phyloP scores from a whole-genome alignment of 2,888 invertebrate genomes.

The Helleia helle region DNA sequence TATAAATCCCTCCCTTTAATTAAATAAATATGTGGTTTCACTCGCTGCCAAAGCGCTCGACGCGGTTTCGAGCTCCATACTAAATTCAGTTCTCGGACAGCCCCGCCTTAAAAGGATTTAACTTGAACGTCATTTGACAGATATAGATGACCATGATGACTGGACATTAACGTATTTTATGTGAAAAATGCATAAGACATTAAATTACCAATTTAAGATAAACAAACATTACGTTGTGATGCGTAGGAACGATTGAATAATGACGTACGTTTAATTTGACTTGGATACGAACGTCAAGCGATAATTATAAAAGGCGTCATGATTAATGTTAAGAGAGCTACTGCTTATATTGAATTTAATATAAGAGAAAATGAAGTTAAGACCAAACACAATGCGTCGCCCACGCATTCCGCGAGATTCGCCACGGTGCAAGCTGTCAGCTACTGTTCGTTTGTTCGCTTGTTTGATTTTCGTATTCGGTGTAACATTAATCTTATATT shows the following conservation, averaged over 20 bases:
- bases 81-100: no score
- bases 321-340: constrained; percentile 52
- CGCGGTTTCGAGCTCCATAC: no score
- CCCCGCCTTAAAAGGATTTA: no score
- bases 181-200: no score
- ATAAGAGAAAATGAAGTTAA: constrained; percentile 56
- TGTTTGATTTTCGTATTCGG: constrained; percentile 14
- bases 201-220: no score
- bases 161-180: no score
- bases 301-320: constrained; percentile 34
- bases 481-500: constrained; percentile 8
- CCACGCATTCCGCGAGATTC: constrained; percentile 45
- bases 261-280: constrained; percentile 19
- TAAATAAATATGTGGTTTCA: no score
- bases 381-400: constrained; percentile 41
- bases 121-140: no score
- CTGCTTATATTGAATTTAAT: constrained; percentile 46
- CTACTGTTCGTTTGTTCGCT: constrained; percentile 42
- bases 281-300: constrained; percentile 23
- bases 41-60: no score
- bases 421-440: constrained; percentile 43
- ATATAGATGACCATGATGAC: no score
- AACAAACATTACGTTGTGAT: constrained; percentile 9
- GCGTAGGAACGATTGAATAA: constrained; percentile 23
- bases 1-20: no score